phyloP scores from a whole-genome alignment of 2,888 invertebrate genomes.

The Drosophila ezoana region DNA sequence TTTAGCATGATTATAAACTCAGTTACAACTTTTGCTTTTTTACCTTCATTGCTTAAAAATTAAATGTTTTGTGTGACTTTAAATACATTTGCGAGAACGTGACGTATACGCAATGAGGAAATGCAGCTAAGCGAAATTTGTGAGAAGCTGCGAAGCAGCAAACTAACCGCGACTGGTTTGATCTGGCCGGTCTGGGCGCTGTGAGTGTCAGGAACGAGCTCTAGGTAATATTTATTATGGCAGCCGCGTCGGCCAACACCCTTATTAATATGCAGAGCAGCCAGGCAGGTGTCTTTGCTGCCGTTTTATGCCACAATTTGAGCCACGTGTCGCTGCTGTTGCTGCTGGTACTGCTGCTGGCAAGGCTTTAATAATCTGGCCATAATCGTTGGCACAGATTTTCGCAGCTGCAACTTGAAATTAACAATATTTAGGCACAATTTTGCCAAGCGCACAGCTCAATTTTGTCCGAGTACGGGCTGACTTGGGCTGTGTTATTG shows the following conservation, averaged over 20 bases:
- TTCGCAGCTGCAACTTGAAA: slow-evolving; percentile 40
- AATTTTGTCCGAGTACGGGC: slow-evolving; percentile 6
- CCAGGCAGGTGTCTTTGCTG: slow-evolving; percentile 71
- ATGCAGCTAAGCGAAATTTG: slow-evolving; percentile 32
- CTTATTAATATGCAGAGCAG: slow-evolving; percentile 76
- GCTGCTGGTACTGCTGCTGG: slow-evolving; percentile 29
- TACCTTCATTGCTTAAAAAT: slow-evolving; percentile 10
- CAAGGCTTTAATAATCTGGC: slow-evolving; percentile 52
- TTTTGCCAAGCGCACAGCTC: slow-evolving; percentile 25
- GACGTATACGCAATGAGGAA: slow-evolving; percentile 52
- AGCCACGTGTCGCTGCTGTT: slow-evolving; percentile 49
- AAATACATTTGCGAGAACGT: slow-evolving; percentile 23
- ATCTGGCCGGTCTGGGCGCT: slow-evolving; percentile 14
- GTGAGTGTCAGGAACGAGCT: slow-evolving; percentile 17
- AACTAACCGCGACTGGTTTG: slow-evolving; percentile 24
- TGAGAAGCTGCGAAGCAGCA: slow-evolving; percentile 10
- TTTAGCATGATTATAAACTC: too few species aligned
- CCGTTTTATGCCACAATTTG: slow-evolving; percentile 78
- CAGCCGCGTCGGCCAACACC: slow-evolving; percentile 40
- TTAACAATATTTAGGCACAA: slow-evolving; percentile 44
- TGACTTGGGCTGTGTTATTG: slow-evolving; percentile 47
- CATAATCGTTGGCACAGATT: slow-evolving; percentile 56
- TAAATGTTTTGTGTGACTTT: slow-evolving; percentile 15
- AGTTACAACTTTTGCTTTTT: too few species aligned
- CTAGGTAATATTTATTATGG: slow-evolving; percentile 67